Evolutionary conservation across 2,888 invertebrate genomes (phyloP), one percentile per base, ranked within the genome.

Genomic region (Drosophila austrosaltans): DNA sequence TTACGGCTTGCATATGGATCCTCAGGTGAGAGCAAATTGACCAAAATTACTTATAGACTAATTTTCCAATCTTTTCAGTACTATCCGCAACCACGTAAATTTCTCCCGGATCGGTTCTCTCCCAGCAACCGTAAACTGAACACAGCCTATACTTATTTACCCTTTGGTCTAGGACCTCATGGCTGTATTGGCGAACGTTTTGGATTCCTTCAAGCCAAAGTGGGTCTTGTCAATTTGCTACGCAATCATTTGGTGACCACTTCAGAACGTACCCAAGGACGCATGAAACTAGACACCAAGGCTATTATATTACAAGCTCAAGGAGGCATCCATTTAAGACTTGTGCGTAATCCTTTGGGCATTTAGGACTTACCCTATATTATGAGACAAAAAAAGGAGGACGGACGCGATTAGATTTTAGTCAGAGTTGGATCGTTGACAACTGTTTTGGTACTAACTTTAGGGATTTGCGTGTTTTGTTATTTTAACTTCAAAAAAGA

Each of bases 151-250:
- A 90, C 92, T 3, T 92, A 92, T 72, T 86, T 93, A 81, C 93
- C 93, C 25, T 93, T 93, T 57, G 93, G 92, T 7, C 73, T 89
- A 48, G 93, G 93, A 30, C 92, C 92, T 8, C 92, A 92, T 62
- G 90, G 86, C 53, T 93, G 93, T 68, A 92, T 93, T 66, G 92
- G 93, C 0, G 92, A 92, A 78, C 90, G 93, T 2, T 91, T 92
- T 66, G 92, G 90, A 0, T 74, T 90, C 53, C 64, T 92, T 2
- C 92, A 92, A 71, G 89, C 90, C 0, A 93, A 93, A 78, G 87
- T 92, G 60, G 93, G 93, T 0, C 72, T 93, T 39, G 87, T 92
- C 2, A 84, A 91, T 56, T 82, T 93, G 62, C 77, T 92, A 48
- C 89, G 89, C 10, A 91, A 91, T 71, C 92, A 92, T 82, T 78